Base-by-base conservation (phyloP, 2,888 invertebrate species). In the Dynastes hyllus region DNA sequence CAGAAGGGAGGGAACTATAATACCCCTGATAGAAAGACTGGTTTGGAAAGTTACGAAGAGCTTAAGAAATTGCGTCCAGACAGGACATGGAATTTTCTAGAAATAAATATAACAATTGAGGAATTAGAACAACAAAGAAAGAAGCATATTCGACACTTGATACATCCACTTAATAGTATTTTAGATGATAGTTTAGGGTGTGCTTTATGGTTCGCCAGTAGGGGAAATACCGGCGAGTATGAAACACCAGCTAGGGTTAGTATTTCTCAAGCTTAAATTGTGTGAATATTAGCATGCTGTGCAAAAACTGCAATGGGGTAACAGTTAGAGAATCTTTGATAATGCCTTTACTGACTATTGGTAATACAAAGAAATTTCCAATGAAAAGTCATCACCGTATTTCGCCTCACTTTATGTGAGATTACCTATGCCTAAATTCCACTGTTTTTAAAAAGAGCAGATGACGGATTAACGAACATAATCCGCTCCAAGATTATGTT, bases 111-210 rank as follows among this genome's bases (percentile, higher is more conserved):
- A 1, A 89, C 92, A 0, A 91, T 92, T 84, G 88, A 91, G 45
- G 94, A 96, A 88, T 88, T 97, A 65, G 87, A 92, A 80, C 84
- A 88, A 70, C 88, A 89, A 83, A 91, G 95, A 83, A 86, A 89
- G 2, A 85, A 88, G 2, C 90, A 88, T 80, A 95, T 97, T 82
- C 92, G 92, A 51, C 92, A 96, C 88, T 91, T 98, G 80, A 93
- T 98, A 65, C 93, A 94, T 88, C 99, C 99, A 0, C 91, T 95
- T 76, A 91, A 92, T 83, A 96, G 97, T 1, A 93, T 99, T 79
- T 89, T 99, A 69, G 99, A 99, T 90, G 99, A 99, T 88, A 98
- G 97, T 86, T 92, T 99, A 73, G 99, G 98, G 0, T 96, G 95
- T 87, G 98, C 96, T n/a, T 90, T 96, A 66, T 99, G 98, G 98